Percentiles rank a stretch among this genome's conserved stretches.
These are phyloP conservation scores for Amphiprion clarkii DNA, from an alignment of 2,797 vertebrate genomes.

Conservation along the genomic window DNA sequence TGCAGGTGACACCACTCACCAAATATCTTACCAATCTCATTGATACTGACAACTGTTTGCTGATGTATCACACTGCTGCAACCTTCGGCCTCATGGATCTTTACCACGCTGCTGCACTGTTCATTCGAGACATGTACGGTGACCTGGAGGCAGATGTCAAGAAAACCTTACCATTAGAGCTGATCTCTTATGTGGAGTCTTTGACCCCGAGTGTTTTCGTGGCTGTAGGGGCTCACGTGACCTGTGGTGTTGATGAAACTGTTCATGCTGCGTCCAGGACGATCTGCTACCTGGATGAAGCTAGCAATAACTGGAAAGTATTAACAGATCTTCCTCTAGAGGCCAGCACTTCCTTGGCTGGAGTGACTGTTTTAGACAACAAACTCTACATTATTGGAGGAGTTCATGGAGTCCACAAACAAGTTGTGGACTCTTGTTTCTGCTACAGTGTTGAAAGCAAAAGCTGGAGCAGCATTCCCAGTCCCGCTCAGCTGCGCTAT, in stretches of 20 bases:
- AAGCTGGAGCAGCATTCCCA: slow-evolving; percentile 87
- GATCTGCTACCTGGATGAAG: slow-evolving; percentile 93
- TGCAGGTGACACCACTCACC: slow-evolving; percentile 88
- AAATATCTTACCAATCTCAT: slow-evolving; percentile 87
- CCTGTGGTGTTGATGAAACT: slow-evolving; percentile 46
- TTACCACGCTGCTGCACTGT: slow-evolving; percentile 86
- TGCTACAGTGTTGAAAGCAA: slow-evolving; percentile 86
- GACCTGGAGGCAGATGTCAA: slow-evolving; percentile 84
- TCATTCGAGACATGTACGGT: slow-evolving; percentile 88
- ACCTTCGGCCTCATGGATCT: slow-evolving; percentile 90
- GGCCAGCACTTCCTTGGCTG: slow-evolving; percentile 94
- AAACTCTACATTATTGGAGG: slow-evolving; percentile 94
- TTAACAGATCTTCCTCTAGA: slow-evolving; percentile 90
- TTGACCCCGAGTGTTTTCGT: slow-evolving; percentile 88
- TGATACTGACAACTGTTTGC: slow-evolving; percentile 92
- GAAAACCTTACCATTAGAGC: slow-evolving; percentile 83
- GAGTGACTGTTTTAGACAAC: slow-evolving; percentile 91
- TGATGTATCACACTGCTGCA: slow-evolving; percentile 91
- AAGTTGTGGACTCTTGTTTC: slow-evolving; percentile 90
- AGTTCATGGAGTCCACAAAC: slow-evolving; percentile 88
- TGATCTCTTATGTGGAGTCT: slow-evolving; percentile 88
- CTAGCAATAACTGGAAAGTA: slow-evolving; percentile 88
- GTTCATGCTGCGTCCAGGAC: slow-evolving; percentile 83
- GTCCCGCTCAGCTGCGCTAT: slow-evolving; percentile 90
- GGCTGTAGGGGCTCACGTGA: slow-evolving; percentile 82